Evolutionary conservation across 2,113 vertebrate genomes (phyloP).

Genomic region (Sminthopsis crassicaudata): DNA sequence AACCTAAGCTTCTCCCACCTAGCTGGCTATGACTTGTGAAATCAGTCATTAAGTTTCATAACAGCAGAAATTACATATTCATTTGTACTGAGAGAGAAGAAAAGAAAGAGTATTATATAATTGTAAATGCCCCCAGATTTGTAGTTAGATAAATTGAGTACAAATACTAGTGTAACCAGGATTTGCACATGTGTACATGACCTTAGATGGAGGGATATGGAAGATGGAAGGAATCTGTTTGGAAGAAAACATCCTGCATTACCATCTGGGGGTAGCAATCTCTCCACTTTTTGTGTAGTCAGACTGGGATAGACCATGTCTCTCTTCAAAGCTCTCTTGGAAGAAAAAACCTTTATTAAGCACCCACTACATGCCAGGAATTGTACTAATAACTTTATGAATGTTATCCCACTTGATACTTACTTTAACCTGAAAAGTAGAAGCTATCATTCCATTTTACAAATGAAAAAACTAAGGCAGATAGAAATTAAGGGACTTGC

Average conservation of each 20-base stretch:
- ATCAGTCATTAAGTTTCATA: neutral
- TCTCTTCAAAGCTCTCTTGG: neutral
- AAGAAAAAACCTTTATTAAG: neutral
- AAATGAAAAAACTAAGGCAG: neutral
- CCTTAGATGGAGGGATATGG: neutral
- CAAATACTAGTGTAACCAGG: neutral
- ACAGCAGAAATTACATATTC: fast-evolving
- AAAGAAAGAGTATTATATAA: neutral
- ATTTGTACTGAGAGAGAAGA: neutral
- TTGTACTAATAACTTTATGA: neutral
- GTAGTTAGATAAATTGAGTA: neutral
- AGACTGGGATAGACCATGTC: neutral
- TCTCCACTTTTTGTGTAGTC: neutral
- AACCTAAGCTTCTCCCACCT: neutral
- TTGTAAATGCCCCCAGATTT: neutral
- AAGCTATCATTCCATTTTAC: neutral
- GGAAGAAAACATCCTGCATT: neutral
- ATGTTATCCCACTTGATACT: neutral
- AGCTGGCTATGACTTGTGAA: neutral
- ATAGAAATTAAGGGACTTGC: neutral
- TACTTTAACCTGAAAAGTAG: neutral
- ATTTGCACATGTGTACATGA: neutral
- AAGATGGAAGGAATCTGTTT: neutral
- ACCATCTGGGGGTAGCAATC: neutral
- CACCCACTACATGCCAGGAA: neutral